Evolutionary conservation across 2,113 vertebrate species (phyloP), one percentile per base, ranked within the genome.

Genomic region (Microtus oregoni): DNA sequence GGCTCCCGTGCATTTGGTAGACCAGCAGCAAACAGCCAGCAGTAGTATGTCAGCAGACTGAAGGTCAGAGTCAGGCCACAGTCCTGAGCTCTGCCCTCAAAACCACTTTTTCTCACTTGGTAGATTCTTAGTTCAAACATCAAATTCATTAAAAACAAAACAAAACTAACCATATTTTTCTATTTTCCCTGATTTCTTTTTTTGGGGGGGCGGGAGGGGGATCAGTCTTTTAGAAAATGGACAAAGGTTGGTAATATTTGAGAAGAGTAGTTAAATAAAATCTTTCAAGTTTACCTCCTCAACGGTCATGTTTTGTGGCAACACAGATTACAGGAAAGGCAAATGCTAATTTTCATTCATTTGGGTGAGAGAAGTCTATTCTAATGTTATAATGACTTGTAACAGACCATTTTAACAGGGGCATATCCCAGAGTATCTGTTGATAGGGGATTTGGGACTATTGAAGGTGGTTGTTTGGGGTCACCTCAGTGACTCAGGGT

Each of bases 171-270:
- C 24, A 44, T 79, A n/a, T 17, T 68, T 20, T 70, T 13, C 17
- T 79, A 35, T 89, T 95, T 93, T 63, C 52, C 88, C 19, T 7
- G 24, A 30, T 82, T 30, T 63, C 12, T 30, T 67, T 94, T 89
- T 96, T 72, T 41, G 11, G 8, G 70, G 13, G 14, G 2, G 41
- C n/a, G 41, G 41, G 41, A 41, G 41, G 44, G 89, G 9, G 30
- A 76, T 24, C 17, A 88, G 26, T 52, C 10, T 67, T 94, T 93
- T 35, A 95, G 79, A 81, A 76, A 91, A 47, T 35, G 77, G 68
- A 92, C 38, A 90, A 96, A 96, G 63, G 22, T 85, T 96, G 93
- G 63, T 63, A 75, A n/a, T 88, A 44, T 92, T 94, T 91, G 58
- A 28, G 91, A 94, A 85, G 17, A 76, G 0, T 87, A 86, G 75